phyloP scores from a whole-genome alignment of 2,113 vertebrate genomes.

The Varanus salvator region DNA sequence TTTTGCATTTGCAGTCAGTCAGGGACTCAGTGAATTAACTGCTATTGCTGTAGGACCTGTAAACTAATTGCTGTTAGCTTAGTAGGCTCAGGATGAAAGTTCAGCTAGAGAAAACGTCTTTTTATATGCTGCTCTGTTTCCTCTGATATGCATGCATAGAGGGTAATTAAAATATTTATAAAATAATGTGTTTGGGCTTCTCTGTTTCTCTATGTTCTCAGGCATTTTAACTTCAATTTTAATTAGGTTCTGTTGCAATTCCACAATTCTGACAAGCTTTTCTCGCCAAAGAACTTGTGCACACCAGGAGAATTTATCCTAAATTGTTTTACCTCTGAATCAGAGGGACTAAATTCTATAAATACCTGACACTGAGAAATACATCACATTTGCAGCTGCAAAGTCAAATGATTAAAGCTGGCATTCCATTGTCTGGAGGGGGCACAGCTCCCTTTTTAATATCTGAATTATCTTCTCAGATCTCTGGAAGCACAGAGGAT shows the following conservation, averaged over 20 bases:
- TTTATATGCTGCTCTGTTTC: neutral
- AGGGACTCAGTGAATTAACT: constrained; percentile 19
- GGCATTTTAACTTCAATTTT: constrained; percentile 55
- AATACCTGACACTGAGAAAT: constrained; percentile 69
- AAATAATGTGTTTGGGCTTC: constrained; percentile 42
- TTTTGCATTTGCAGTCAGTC: constrained; percentile 32
- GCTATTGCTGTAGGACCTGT: constrained; percentile 36
- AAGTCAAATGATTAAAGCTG: constrained; percentile 71
- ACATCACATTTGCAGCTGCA: constrained; percentile 61
- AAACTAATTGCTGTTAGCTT: constrained; percentile 42
- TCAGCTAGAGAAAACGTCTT: constrained; percentile 3
- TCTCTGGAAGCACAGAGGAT: constrained; percentile 22
- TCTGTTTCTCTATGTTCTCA: constrained; percentile 47
- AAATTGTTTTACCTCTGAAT: constrained; percentile 56
- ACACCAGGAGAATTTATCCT: constrained; percentile 59
- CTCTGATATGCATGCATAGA: neutral
- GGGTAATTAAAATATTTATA: no score
- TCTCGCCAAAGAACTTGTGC: constrained; percentile 51
- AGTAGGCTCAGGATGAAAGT: constrained; percentile 41
- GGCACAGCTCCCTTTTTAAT: constrained; percentile 44
- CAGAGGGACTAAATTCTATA: constrained; percentile 65
- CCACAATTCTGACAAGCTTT: constrained; percentile 3
- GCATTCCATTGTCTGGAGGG: constrained; percentile 64
- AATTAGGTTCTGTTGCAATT: constrained; percentile 54
- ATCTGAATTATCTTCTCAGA: constrained; percentile 32